A percentile compares a stretch with the other conserved stretches of the same genome.
These are phyloP conservation scores for Sebastes fasciatus DNA, from an alignment of 2,113 vertebrate species.

Conservation along the genomic window DNA sequence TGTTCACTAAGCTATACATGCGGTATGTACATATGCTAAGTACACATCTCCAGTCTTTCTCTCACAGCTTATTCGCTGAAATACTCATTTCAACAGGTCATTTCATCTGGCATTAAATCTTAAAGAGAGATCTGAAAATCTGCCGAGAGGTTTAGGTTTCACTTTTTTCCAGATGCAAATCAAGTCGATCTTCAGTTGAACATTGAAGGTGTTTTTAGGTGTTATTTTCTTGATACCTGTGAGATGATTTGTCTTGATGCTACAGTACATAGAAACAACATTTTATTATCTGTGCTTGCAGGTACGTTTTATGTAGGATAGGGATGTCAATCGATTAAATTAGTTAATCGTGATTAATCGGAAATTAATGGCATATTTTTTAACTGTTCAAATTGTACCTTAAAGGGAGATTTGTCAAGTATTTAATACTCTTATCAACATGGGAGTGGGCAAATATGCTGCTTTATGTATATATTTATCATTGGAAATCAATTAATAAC, in stretches of 20 bases:
- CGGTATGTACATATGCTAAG: background rate
- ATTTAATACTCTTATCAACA: too few species aligned
- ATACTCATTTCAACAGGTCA: background rate
- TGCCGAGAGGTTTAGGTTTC: background rate
- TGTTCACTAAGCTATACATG: background rate
- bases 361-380: too few species aligned
- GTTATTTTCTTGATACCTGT: background rate
- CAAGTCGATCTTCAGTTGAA: too few species aligned
- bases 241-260: background rate
- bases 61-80: background rate
- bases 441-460: too few species aligned
- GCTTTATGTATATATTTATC: too few species aligned
- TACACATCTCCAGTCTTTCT: background rate
- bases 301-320: background rate
- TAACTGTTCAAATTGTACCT: too few species aligned
- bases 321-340: too few species aligned
- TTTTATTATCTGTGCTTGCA: background rate
- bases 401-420: too few species aligned
- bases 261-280: background rate
- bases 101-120: too few species aligned
- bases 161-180: background rate
- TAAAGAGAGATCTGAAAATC: too few species aligned
- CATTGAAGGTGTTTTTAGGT: background rate
- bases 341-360: too few species aligned
- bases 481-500: too few species aligned